Base-by-base conservation (phyloP, 1,140 invertebrate species). In the Chelonus insularis region DNA sequence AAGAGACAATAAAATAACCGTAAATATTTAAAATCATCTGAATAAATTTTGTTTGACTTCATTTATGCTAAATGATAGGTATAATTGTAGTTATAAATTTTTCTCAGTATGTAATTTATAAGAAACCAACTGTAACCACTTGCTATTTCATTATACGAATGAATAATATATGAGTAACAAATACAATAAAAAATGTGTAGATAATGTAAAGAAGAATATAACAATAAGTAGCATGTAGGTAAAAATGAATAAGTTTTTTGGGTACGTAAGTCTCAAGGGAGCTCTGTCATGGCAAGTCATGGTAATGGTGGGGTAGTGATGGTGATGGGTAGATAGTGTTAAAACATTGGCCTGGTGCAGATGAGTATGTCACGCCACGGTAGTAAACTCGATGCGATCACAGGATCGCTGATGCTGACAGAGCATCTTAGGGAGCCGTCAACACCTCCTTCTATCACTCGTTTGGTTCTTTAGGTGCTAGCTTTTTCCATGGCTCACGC, bases 301-400 rank as follows among this genome's bases (percentile, higher is more conserved):
- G n/a, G n/a, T 80, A 78, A 79, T 78, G 74, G 73, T 72, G 71
- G 73, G 78, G 79, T 77, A 74, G 74, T 72, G 71, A 74, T 69
- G 68, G 71, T 74, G 74, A 79, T 72, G 73, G 73, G 70, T 72
- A 64, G 34, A 18, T 51, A 29, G 57, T 60, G 29, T 55, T 45
- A 61, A 39, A 39, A 48, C 51, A 32, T 61, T 21, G 51, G 39
- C 20, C 52, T 25, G 32, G 21, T 32, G 52, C 66, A 73, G 73
- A 77, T 72, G 77, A 78, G 76, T 75, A 76, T 72, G 74, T 79
- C 76, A 79, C 78, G 78, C 71, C 68, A 68, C 68, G 69, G 77
- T 73, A 72, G 77, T 79, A 80, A 80, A 79, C 74, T 66, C 71
- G 70, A 76, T 73, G 74, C 74, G 77, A 77, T 77, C 71, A 73